Evolutionary conservation across 2,797 vertebrate genomes (phyloP), one percentile per base, ranked within the genome.

Genomic region (Oreochromis mossambicus): DNA sequence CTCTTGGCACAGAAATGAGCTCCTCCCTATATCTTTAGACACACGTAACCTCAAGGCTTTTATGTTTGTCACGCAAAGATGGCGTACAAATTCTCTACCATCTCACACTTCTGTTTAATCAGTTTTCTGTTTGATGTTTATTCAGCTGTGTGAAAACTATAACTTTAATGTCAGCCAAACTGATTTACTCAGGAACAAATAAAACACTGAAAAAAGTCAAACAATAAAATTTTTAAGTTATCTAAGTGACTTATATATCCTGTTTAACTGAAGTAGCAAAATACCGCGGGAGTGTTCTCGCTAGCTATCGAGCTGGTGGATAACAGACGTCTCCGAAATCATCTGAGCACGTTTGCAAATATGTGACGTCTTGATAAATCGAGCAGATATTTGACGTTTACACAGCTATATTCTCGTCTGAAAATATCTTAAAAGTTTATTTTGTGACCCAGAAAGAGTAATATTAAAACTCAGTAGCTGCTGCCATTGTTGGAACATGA

Each of bases 231-330:
- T 52, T 52, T 52, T 52, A 52, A 1, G 9, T 52, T 54, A 52
- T 52, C 51, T 52, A 52, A 51, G 19, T 51, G 50, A 51, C 19
- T 52, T 52, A 24, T 54, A 24, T 4, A 54, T 54, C 11, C 2
- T 54, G 51, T 54, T 54, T 54, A 54, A 24, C 6, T 24, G 2
- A 24, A 54, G 51, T 24, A 54, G 51, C 51, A 24, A 54, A 54
- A 54, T 11, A 13, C 51, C 0, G 1, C 3, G n/a, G n/a, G 51
- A 11, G n/a, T 24, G 51, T 54, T 24, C n/a, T 24, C 1, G 6
- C 51, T 11, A 7, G 51, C 6, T 54, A 24, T 54, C 6, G 1
- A 54, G 11, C 3, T 54, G 21, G 21, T 54, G 51, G 21, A 3
- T 54, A 54, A 54, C 51, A 54, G 51, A 54, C 6, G 2, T 54